Conservation (phyloP, 2,888 invertebrate species). For the Pachliopta kotzebuea region DNA sequence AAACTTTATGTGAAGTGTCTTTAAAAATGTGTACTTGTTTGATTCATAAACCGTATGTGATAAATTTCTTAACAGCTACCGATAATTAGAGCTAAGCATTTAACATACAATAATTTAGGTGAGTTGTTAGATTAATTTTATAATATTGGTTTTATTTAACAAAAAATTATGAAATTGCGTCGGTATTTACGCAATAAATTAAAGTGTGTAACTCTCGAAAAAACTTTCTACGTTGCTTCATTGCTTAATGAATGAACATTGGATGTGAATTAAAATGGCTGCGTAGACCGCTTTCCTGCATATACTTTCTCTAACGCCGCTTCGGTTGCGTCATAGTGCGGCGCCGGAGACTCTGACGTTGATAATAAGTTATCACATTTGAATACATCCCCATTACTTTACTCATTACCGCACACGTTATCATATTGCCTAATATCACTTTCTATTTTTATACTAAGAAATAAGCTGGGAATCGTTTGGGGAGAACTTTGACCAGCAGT, state of each 20-base stretch:
- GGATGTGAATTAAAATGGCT: conserved; percentile 41
- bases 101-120: background rate
- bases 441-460: background rate
- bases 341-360: conserved; percentile 26
- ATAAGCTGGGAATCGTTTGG: no score
- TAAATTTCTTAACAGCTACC: background rate
- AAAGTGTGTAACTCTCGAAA: conserved; percentile 42
- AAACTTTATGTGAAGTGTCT: conserved; percentile 20
- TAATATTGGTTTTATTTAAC: background rate
- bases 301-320: conserved; percentile 62
- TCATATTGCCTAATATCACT: background rate
- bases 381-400: conserved; percentile 13
- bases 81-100: background rate
- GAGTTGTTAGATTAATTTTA: background rate
- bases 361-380: conserved; percentile 22
- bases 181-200: background rate
- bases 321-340: conserved; percentile 50
- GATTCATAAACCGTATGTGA: background rate
- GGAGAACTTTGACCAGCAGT: no score
- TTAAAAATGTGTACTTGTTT: background rate
- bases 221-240: conserved; percentile 56
- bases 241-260: conserved; percentile 57
- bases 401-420: conserved; percentile 16
- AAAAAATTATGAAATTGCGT: background rate
- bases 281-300: conserved; percentile 31